Evolutionary conservation across 2,797 vertebrate genomes (phyloP), one percentile per base, ranked within the genome.

Genomic region (Pseudopleuronectes americanus): DNA sequence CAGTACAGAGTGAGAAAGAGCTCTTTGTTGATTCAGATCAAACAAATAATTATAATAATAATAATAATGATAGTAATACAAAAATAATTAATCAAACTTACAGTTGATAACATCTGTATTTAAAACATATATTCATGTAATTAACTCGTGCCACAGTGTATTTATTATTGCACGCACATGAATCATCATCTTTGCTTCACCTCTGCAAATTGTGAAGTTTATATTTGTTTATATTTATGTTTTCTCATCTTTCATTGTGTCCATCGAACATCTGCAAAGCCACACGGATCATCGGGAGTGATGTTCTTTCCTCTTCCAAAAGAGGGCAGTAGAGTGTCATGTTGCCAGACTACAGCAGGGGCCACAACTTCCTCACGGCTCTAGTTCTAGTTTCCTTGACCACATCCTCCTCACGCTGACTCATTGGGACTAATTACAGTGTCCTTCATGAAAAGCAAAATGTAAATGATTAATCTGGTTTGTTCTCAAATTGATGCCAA

Each of bases 381-480:
- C 52, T 38, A 54, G 49, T 58, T 63, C 26, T 22, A 48, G 52
- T 75, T 67, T 84, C 60, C 69, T 74, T 56, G 17, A 79, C 71
- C 70, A 53, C 24, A 68, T 75, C 60, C 52, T 71, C 58, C 55
- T 66, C 24, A 33, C 58, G 47, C 68, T 43, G 84, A 94, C 94
- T 93, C 92, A 89, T 41, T 80, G 94, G 92, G 94, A 94, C 84
- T 93, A 94, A 94, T 95, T 94, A 94, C 81, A 53, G 80, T 66
- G 84, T 84, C 92, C 88, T 87, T 93, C 89, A 88, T 90, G 83
- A 88, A 89, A 86, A 91, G 81, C 74, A 79, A 89, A 92, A 91
- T 87, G 85, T 87, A 91, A 91, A 94, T 90, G 91, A 92, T 91
- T 89, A 84, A 91, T 89, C 80, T 57, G 51, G 68, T 90, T 87